phyloP scores from a whole-genome alignment of 2,797 vertebrate genomes.

The Aphelocoma californica region DNA sequence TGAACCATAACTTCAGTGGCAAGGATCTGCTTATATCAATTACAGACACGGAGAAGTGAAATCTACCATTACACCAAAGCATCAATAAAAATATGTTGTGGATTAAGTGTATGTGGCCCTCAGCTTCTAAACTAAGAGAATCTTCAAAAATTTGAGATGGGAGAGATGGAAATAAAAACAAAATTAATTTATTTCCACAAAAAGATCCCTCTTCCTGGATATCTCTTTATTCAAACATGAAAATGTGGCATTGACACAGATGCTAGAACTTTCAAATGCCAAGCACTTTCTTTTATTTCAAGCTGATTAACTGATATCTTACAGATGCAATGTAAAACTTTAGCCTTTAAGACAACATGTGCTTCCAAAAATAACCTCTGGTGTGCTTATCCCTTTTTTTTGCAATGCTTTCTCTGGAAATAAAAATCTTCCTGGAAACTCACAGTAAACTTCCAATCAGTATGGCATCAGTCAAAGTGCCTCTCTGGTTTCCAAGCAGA shows the following conservation, averaged over 20 bases:
- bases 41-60: not conserved
- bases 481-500: not conserved
- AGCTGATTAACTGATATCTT: not conserved
- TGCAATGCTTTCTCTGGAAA: not conserved
- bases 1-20: not conserved
- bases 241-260: not conserved
- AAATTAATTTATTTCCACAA: not conserved
- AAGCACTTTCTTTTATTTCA: not conserved
- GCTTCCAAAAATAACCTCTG: not conserved
- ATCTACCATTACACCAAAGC: constrained; percentile 13
- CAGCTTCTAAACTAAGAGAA: not conserved
- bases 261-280: not conserved
- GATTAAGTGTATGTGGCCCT: constrained; percentile 9
- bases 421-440: not conserved
- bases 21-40: not conserved
- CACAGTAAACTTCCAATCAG: not conserved
- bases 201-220: not conserved
- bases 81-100: constrained; percentile 37
- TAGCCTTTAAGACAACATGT: not conserved
- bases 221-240: not conserved
- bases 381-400: not conserved
- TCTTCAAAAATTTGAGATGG: not conserved
- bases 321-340: not conserved
- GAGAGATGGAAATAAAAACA: not conserved
- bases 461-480: rapidly evolving